A percentile compares a stretch with the other conserved stretches of the same genome.
These are phyloP conservation scores for Menura novaehollandiae DNA, from an alignment of 2,113 vertebrate genomes.

Conservation along the genomic window DNA sequence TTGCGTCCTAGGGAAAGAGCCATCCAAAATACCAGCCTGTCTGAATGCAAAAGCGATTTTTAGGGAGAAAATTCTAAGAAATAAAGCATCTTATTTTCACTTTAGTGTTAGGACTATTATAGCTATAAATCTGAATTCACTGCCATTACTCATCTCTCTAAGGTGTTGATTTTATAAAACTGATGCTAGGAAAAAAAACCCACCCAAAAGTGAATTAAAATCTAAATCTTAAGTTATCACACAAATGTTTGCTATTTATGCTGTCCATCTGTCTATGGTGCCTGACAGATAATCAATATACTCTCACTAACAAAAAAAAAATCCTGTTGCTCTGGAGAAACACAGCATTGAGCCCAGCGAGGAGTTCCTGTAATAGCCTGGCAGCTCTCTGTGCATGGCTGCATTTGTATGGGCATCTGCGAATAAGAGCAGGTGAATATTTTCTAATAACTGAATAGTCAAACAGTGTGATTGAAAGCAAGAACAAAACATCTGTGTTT, in stretches of 20 bases:
- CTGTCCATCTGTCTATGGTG: neutral
- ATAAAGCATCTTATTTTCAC: neutral
- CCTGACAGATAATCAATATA: slow-evolving; percentile 30
- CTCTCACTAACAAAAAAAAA: neutral
- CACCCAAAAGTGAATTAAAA: neutral
- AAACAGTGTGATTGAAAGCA: neutral
- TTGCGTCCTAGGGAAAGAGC: neutral
- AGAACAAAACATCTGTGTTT: neutral
- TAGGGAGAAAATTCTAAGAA: neutral
- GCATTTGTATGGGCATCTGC: neutral
- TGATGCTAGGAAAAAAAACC: neutral
- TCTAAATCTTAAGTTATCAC: neutral
- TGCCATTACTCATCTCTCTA: neutral
- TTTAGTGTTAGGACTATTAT: neutral
- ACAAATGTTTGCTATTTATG: neutral
- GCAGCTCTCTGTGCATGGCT: neutral
- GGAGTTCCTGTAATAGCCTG: neutral
- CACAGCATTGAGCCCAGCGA: neutral
- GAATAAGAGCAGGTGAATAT: neutral
- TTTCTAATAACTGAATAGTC: neutral
- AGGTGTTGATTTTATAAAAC: neutral
- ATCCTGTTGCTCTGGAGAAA: neutral
- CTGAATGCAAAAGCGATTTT: neutral
- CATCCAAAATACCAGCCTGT: neutral
- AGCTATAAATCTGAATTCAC: neutral